Evolutionary conservation across 2,888 invertebrate species (phyloP), one percentile per base, ranked within the genome.

Genomic region (Cylindroiulus punctatus): DNA sequence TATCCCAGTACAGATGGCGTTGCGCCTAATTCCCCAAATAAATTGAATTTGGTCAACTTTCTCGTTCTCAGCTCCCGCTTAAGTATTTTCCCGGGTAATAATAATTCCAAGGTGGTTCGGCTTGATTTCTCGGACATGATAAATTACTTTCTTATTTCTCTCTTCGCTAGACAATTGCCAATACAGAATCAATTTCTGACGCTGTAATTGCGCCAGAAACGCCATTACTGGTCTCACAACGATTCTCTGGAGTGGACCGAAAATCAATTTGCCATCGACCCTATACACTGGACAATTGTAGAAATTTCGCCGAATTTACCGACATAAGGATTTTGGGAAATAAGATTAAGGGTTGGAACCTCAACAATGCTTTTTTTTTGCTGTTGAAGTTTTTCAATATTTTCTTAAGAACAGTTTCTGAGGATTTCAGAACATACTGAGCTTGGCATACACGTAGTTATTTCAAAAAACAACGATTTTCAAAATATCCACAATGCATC

Each of bases 101-200:
- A 65, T 65, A 65, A 65, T 65, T 36, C 57, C 57, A 65, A 22
- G 57, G 19, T 22, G 22, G 22, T 22, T 8, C 19, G 57, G 57
- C 22, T 65, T 65, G 22, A 65, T 65, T 65, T 65, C 57, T 65
- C 12, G 22, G 57, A 65, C 57, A 65, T 65, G 57, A 65, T 65
- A 65, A 65, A 65, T 65, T 65, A 65, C 57, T 65, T 65, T 65
- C 57, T 65, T 65, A 65, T 65, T 65, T 65, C 57, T 65, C 57
- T 65, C 57, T 65, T 65, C 19, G 19, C 22, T 22, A 65, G 57
- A 65, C 57, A 65, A 65, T 65, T 65, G 57, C 57, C 57, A 65
- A 65, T 65, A 65, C 22, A 65, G 57, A 65, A 65, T 65, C 57
- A 65, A 65, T 65, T 65, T 65, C 57, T 65, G 57, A 22, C 22